A percentile compares a stretch with the other conserved stretches of the same genome.
Evolutionary conservation across 2,888 invertebrate genomes (phyloP).

Genomic region (Dysmachus trigonus): DNA sequence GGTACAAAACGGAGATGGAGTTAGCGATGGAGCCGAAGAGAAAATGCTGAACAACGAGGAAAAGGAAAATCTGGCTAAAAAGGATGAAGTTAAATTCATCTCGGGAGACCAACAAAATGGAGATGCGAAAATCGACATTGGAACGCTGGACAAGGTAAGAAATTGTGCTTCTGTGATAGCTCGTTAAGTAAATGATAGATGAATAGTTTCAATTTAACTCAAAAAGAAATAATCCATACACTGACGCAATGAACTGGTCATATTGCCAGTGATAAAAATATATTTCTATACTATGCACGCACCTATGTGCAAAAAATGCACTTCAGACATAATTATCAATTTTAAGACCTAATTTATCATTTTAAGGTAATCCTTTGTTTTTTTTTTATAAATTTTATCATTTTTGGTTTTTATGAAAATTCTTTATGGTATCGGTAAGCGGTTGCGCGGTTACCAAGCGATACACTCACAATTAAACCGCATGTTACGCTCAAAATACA

Average conservation of each 20-base stretch:
- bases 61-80: slow-evolving; percentile 69
- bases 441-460: neutral
- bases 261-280: neutral
- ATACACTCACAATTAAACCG: neutral
- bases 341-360: neutral
- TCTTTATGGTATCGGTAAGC: neutral
- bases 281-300: too few relatives aligned
- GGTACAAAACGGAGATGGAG: slow-evolving; percentile 61
- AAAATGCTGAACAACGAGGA: slow-evolving; percentile 71
- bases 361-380: neutral
- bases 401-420: neutral
- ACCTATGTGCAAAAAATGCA: neutral
- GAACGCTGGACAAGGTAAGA: slow-evolving; percentile 69
- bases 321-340: neutral
- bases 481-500: neutral
- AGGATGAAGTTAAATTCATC: slow-evolving; percentile 79
- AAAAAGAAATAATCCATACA: neutral
- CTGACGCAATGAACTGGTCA: neutral
- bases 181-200: neutral
- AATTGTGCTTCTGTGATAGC: neutral
- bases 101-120: slow-evolving; percentile 81
- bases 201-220: neutral
- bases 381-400: neutral
- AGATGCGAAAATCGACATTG: slow-evolving; percentile 87
- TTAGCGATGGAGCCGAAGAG: slow-evolving; percentile 76